phyloP scores from a whole-genome alignment of 1,140 invertebrate species.

The Dreissena polymorpha region DNA sequence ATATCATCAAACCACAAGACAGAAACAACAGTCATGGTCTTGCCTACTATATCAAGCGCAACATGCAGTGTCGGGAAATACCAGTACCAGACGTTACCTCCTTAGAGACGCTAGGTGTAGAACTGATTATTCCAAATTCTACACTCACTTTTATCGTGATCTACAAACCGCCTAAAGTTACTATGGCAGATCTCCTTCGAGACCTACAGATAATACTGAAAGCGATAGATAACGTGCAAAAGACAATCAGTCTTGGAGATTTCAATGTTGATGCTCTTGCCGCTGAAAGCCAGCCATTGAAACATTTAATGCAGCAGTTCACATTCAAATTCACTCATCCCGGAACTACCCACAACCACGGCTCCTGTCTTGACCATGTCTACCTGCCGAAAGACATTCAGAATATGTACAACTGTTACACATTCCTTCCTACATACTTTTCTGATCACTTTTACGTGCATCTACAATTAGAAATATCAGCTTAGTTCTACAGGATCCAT shows the following conservation, averaged over 20 bases:
- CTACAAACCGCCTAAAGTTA: constrained; percentile 14
- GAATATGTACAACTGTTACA: constrained; percentile 1
- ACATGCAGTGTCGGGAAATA: constrained; percentile 9
- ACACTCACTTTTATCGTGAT: constrained; percentile 1
- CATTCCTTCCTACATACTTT: constrained; percentile 16
- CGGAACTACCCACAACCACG: constrained; percentile 9
- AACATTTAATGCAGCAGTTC: constrained; percentile 7
- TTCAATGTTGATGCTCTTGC: constrained; percentile 28
- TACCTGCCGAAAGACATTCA: constrained; percentile 14
- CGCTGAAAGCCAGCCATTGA: not conserved
- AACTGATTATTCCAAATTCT: not conserved
- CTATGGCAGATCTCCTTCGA: not conserved
- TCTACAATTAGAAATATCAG: not conserved
- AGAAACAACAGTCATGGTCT: constrained; percentile 4
- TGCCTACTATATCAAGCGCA: constrained; percentile 9
- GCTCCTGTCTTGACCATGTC: constrained; percentile 17
- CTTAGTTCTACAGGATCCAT: not conserved
- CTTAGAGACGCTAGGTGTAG: constrained; percentile 8
- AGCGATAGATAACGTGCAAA: not conserved
- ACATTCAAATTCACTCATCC: not conserved
- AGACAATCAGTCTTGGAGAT: constrained; percentile 17
- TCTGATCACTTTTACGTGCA: constrained; percentile 17
- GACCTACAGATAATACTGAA: constrained; percentile 6
- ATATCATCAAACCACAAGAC: constrained; percentile 5
- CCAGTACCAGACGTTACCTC: not conserved